Evolutionary conservation across 1,140 invertebrate species (phyloP).

Genomic region (Vollenhovia emeryi): DNA sequence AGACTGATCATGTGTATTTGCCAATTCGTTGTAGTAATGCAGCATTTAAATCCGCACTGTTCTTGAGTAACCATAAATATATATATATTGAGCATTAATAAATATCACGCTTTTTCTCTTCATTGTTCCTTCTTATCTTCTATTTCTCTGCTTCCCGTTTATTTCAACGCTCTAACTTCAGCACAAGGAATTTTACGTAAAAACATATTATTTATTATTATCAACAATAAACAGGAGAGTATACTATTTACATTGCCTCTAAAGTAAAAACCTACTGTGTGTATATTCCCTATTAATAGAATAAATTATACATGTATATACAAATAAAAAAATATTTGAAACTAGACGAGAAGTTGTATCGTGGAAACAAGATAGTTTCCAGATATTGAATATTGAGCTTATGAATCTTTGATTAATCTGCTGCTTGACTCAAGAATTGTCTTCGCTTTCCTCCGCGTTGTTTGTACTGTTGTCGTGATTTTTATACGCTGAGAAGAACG

Average conservation of each 20-base stretch:
- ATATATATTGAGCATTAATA: slow-evolving; percentile 58
- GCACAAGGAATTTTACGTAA: not conserved
- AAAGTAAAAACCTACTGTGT: slow-evolving; percentile 36
- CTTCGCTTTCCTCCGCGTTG: slow-evolving; percentile 39
- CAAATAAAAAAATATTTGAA: slow-evolving; percentile 17
- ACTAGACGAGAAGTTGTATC: slow-evolving; percentile 16
- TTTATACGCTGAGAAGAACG: slow-evolving; percentile 94
- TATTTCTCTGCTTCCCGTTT: not conserved
- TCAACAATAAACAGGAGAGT: slow-evolving; percentile 59
- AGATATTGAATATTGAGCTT: slow-evolving; percentile 42
- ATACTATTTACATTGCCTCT: slow-evolving; percentile 63
- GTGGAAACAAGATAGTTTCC: not conserved
- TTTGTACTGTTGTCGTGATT: slow-evolving; percentile 84
- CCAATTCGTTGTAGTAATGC: not conserved
- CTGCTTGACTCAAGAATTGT: slow-evolving; percentile 1
- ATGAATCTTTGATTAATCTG: slow-evolving; percentile 15
- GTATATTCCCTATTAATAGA: slow-evolving; percentile 28
- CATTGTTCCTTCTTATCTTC: not conserved
- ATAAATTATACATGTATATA: slow-evolving; percentile 71
- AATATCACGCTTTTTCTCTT: slow-evolving; percentile 57
- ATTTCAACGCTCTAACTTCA: not conserved
- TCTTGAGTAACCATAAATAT: slow-evolving; percentile 40
- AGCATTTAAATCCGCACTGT: slow-evolving; percentile 51
- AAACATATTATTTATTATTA: slow-evolving; percentile 60
- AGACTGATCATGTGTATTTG: slow-evolving; percentile 57